Evolutionary conservation across 2,888 invertebrate species (phyloP).

Genomic region (Xestoiulus laeticollis): DNA sequence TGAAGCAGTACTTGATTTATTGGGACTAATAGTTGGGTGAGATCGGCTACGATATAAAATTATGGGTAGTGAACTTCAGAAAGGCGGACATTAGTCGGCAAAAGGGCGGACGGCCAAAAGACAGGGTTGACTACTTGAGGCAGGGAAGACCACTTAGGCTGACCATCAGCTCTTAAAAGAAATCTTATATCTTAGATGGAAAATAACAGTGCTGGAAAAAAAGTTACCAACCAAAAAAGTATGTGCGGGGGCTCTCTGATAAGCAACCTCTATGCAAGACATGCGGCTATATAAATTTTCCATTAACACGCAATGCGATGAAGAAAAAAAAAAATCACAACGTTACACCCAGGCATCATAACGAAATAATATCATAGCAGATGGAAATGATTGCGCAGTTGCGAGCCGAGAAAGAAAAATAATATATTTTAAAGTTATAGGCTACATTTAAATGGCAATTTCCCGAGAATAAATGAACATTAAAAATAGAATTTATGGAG

Average conservation of each 20-base stretch:
- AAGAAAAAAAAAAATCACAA: background rate
- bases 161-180: constrained; percentile 43
- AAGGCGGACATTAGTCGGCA: constrained; percentile 39
- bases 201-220: background rate
- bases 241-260: background rate
- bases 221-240: background rate
- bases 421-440: constrained; percentile 40
- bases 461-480: constrained; percentile 41
- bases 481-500: constrained; percentile 38
- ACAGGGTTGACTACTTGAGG: constrained; percentile 41
- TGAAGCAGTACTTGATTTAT: constrained; percentile 47
- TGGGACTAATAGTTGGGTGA: constrained; percentile 47
- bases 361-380: constrained; percentile 43
- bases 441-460: constrained; percentile 43
- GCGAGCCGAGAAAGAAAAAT: constrained; percentile 17
- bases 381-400: constrained; percentile 41
- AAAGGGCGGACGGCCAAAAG: constrained; percentile 34
- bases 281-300: constrained; percentile 41
- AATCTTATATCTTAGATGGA: constrained; percentile 30
- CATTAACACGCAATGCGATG: constrained; percentile 28
- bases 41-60: constrained; percentile 44
- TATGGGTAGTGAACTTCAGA: constrained; percentile 44
- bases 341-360: constrained; percentile 30
- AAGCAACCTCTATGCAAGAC: background rate
- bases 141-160: constrained; percentile 39